Evolutionary conservation across 2,113 vertebrate genomes (phyloP), one percentile per base, ranked within the genome.

Genomic region (Halcyon malimbica): DNA sequence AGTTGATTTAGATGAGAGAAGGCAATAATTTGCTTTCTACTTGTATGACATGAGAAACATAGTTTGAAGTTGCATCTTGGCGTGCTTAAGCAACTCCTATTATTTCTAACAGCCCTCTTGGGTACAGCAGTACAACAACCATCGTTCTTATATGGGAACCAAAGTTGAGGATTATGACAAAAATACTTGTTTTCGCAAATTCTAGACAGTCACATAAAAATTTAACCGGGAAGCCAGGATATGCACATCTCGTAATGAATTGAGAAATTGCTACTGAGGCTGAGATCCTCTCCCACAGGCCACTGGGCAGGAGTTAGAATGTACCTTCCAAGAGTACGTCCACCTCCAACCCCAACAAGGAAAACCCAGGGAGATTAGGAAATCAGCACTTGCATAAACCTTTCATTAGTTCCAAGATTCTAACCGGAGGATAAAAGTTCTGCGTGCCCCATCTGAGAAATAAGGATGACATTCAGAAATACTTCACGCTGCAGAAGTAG

Each of bases 401-500:
- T 83, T 67, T 77, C 54, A 46, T 21, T 86, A 77, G 41, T 86
- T 95, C 57, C 89, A 25, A 68, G 39, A 18, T 28, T 74, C n/a
- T 79, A 71, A 85, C 46, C 8, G 46, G 33, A 85, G 50, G 20
- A 57, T 60, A 53, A 83, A 89, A 62, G 39, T 86, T 67, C 39
- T 51, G 23, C 46, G 37, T 16, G n/a, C 46, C 9, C 28, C 24
- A 31, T 93, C 10, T 70, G 41, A 88, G 68, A 83, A 93, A 50
- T 57, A 54, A 67, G 63, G 65, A 41, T 83, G 54, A 67, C 79
- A 87, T 95, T 95, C 70, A 69, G 78, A 93, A 94, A 79, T 71
- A 65, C 24, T 76, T 88, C 69, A 53, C 50, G 39, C 21, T 57
- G 57, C 53, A 80, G 14, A 75, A 91, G 42, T 17, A 68, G 50